phyloP scores from a whole-genome alignment of 2,888 invertebrate genomes.

The Ametastegia equiseti region DNA sequence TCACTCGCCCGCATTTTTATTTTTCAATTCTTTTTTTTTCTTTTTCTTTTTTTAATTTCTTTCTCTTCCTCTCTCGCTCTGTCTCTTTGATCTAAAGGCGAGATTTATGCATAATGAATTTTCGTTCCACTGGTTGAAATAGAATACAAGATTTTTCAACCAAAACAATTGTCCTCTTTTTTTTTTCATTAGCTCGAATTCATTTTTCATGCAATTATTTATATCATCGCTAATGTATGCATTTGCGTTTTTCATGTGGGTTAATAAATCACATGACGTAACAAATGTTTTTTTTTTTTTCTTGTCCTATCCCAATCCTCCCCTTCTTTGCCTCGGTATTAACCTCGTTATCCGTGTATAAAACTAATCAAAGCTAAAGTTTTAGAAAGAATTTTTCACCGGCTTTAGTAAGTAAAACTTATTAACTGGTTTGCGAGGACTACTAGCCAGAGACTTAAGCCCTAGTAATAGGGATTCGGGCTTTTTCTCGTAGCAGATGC shows the following conservation, averaged over 20 bases:
- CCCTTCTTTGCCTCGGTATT: no score
- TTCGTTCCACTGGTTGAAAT: background rate
- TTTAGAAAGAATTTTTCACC: constrained; percentile 23
- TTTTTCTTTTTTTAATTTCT: background rate
- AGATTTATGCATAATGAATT: background rate
- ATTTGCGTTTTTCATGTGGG: no score
- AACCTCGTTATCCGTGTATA: constrained; percentile 6
- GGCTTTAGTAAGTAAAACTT: constrained; percentile 21
- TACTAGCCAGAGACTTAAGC: background rate
- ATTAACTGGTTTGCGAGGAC: constrained; percentile 20
- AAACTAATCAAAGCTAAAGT: constrained; percentile 26
- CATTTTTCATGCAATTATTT: background rate
- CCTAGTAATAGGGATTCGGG: constrained; percentile 29
- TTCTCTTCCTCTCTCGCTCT: constrained; percentile 20
- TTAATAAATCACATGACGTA: no score
- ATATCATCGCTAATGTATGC: no score
- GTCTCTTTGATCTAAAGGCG: background rate
- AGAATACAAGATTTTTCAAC: background rate
- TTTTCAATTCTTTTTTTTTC: background rate
- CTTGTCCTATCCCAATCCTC: background rate
- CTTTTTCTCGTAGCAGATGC: background rate
- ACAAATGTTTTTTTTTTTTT: background rate
- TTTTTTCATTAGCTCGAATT: background rate
- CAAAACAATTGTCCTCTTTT: background rate
- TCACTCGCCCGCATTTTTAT: constrained; percentile 12